Percentiles rank a stretch among this genome's conserved stretches.
phyloP scores from a whole-genome alignment of 2,797 vertebrate genomes.

The Emys orbicularis region DNA sequence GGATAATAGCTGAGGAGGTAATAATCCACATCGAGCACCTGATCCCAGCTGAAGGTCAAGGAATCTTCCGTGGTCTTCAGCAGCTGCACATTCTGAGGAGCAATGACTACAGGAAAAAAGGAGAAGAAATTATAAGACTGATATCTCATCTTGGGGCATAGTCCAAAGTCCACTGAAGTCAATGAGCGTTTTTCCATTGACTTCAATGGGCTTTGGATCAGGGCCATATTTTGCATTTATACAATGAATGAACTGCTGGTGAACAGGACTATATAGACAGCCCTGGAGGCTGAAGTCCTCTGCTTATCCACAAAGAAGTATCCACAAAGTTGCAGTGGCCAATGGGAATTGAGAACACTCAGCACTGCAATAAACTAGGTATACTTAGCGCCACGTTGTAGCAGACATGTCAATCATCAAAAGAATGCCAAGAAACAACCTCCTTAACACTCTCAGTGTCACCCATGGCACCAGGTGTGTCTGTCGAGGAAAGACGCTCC shows the following conservation, averaged over 20 bases:
- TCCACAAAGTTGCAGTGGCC: too few species aligned
- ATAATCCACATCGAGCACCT: slow-evolving; percentile 83
- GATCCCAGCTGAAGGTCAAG: slow-evolving; percentile 88
- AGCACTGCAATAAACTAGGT: too few species aligned
- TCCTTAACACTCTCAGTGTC: neutral
- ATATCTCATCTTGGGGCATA: neutral
- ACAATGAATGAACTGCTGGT: neutral
- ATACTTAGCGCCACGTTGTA: neutral
- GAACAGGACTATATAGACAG: neutral
- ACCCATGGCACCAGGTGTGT: neutral
- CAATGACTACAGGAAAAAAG: slow-evolving; percentile 78
- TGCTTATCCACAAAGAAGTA: neutral
- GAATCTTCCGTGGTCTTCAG: slow-evolving; percentile 85
- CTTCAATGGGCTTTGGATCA: neutral
- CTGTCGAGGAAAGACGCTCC: neutral
- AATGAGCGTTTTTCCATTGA: neutral
- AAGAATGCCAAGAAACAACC: neutral
- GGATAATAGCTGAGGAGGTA: slow-evolving; percentile 89
- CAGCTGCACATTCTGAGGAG: slow-evolving; percentile 85
- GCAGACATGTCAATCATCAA: neutral
- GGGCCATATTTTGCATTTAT: neutral
- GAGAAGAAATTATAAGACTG: neutral
- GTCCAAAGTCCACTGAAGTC: neutral
- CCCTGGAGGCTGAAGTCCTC: neutral
- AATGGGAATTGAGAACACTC: neutral